Percentiles rank a stretch among this genome's conserved stretches.
These are phyloP conservation scores for Hipparchia sbordonii DNA, from an alignment of 2,888 invertebrate genomes.

Conservation along the genomic window DNA sequence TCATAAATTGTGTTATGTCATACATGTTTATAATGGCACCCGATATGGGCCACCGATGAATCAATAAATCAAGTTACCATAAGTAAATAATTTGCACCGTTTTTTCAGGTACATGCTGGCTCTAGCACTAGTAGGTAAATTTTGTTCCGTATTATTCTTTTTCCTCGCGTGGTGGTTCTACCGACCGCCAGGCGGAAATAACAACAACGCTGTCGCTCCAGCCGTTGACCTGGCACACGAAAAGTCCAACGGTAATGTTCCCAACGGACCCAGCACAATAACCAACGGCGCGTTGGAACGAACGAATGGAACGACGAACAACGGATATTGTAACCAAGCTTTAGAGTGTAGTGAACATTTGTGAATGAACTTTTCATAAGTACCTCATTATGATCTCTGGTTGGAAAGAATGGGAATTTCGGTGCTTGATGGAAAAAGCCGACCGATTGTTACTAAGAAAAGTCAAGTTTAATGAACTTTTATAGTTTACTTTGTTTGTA, in stretches of 20 bases:
- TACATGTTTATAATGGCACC: too few relatives aligned
- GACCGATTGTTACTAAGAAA: not conserved
- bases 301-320: constrained; percentile 51
- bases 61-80: not conserved
- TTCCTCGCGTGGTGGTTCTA: constrained; percentile 90
- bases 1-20: too few relatives aligned
- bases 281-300: constrained; percentile 46
- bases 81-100: not conserved
- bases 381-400: too few relatives aligned
- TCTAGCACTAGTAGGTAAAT: constrained; percentile 87
- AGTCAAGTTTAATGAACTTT: not conserved
- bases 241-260: constrained; percentile 53
- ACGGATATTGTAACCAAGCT: constrained; percentile 75
- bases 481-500: not conserved
- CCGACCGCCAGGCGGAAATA: constrained; percentile 82
- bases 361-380: constrained; percentile 46
- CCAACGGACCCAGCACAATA: constrained; percentile 50
- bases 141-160: constrained; percentile 87
- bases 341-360: constrained; percentile 75
- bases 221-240: constrained; percentile 59
- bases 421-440: not conserved
- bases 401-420: too few relatives aligned
- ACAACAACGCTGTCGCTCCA: constrained; percentile 63
- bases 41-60: too few relatives aligned
- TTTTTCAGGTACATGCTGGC: constrained; percentile 87